Base-by-base conservation (phyloP, 2,888 invertebrate species). In the Tachina lurida region DNA sequence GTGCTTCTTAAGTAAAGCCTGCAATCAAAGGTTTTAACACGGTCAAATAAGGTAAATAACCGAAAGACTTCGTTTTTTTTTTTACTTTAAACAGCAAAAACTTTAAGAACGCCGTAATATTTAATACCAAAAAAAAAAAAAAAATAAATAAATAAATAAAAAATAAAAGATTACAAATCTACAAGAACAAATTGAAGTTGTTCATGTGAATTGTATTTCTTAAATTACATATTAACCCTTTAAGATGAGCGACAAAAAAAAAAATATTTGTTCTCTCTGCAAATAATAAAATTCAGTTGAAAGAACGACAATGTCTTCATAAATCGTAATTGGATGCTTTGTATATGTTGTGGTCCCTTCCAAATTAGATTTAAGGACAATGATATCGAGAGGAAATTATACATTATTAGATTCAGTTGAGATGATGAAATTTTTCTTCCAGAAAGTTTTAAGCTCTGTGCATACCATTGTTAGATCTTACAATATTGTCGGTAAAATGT, bases 11-110 rank as follows among this genome's bases (percentile, higher is more conserved):
- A 74, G 67, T 81, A 74, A 85, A 80, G 83, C 75, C 79, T 76
- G 73, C 83, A 76, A 83, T 83, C 83, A 80, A 67, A 76, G 67
- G 62, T 73, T 83, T 76, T 60, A 79, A 79, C 83, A 83, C 75
- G 85, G 83, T 79, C 78, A 76, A 71, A 60, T 79, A 56, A 80
- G 81, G 80, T 74, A 79, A 86, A 86, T 79, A 79, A 75, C 75
- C 75, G 75, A 82, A 75, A 71, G 75, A 62, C 43, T 78, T 68
- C 62, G 54, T n/a, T 60, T 17, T 54, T 54, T 12, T 22, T 56
- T 3, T 31, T 56, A 12, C 15, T 47, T 60, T 52, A 19, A 45
- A 56, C 54, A 41, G 39, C 43, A 60, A 58, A 49, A 60, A 19
- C 10, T 12, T 31, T 19, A 70, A 54, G 39, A 62, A 31, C 75